Evolutionary conservation across 2,113 vertebrate genomes (phyloP), one percentile per base, ranked within the genome.

Genomic region (Vireo altiloquus): DNA sequence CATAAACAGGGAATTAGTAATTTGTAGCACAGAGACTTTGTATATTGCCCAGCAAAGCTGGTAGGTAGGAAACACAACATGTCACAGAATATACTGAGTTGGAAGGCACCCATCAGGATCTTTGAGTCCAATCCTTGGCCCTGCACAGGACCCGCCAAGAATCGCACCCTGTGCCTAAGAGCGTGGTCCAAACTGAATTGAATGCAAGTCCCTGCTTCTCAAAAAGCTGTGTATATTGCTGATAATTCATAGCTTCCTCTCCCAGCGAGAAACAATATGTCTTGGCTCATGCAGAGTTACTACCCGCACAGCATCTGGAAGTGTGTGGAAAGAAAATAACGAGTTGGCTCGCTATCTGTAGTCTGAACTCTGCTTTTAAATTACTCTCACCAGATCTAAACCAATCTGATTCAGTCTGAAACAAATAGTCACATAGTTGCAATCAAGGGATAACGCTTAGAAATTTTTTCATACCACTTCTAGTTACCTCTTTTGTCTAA

Each of bases 311-410:
- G 33, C 19, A 5, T 10, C n/a, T 37, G 1, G 50, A 9, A 71
- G 11, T 2, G 4, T 13, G 11, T 27, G 31, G 49, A 72, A 80
- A 65, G 14, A 56, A 75, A 59, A 10, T 7, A n/a, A 13, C 4
- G 6, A 15, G 4, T 53, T 27, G 40, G 9, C 6, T 5, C 1
- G 0, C 27, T 39, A 2, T 3, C 4, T 6, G 19, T 30, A 6
- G 1, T 35, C 28, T 6, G 6, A 77, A 10, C 28, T 6, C 13
- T 35, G 25, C 1, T 1, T 39, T 68, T 39, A 54, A 49, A 37
- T 42, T 13, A 19, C 22, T 10, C 0, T 10, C 15, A 14, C 8
- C 20, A 9, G 31, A 14, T 2, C 16, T 2, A 19, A 85, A 31
- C 2, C 1, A 2, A 9, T 5, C 11, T n/a, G 8, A 17, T 68